phyloP scores from a whole-genome alignment of 1,140 invertebrate genomes.

The Drosophila malerkotliana region DNA sequence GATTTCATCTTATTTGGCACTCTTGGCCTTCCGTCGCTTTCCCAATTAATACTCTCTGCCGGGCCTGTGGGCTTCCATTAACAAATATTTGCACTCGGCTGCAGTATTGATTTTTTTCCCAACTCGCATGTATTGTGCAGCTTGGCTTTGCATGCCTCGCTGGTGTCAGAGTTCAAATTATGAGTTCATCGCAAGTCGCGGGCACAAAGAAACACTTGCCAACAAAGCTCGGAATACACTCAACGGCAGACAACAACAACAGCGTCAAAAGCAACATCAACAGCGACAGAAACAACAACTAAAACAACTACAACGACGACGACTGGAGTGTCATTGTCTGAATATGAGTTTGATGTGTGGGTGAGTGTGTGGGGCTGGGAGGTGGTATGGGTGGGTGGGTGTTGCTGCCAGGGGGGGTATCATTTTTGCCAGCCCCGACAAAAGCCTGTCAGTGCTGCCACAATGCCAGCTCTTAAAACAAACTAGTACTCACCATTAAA shows the following conservation, averaged over 20 bases:
- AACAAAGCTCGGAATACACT: conserved; percentile 76
- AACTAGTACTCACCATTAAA: conserved; percentile 14
- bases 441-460: conserved; percentile 34
- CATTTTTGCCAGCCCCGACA: conserved; percentile 31
- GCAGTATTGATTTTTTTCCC: conserved; percentile 39
- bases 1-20: conserved; percentile 8
- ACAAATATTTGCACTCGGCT: conserved; percentile 28
- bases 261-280: conserved; percentile 14
- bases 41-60: conserved; percentile 9
- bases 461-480: conserved; percentile 12
- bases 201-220: conserved; percentile 57
- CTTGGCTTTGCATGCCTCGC: conserved; percentile 5
- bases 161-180: conserved; percentile 75
- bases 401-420: conserved; percentile 7
- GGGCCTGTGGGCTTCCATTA: conserved; percentile 2
- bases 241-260: conserved; percentile 58
- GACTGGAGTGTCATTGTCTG: conserved; percentile 54
- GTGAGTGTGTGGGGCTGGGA: not conserved
- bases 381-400: conserved; percentile 7
- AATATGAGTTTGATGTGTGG: conserved; percentile 39
- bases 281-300: conserved; percentile 2
- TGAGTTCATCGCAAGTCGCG: conserved; percentile 73
- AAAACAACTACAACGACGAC: conserved; percentile 18
- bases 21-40: not conserved
- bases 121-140: not conserved